Base-by-base conservation (phyloP, 2,888 invertebrate species). In the Campaea margaritaria region DNA sequence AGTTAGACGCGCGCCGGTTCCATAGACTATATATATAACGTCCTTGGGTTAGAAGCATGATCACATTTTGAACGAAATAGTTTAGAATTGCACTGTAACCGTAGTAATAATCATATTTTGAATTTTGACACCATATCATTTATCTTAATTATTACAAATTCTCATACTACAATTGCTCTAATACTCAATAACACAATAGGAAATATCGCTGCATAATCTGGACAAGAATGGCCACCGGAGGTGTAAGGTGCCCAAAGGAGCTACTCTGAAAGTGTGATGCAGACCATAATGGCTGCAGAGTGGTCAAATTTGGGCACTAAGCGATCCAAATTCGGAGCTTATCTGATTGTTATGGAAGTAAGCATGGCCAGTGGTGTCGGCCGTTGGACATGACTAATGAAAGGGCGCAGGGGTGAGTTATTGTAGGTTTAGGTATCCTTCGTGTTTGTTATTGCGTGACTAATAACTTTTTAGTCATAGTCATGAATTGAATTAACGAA, bases 271-370 rank as follows among this genome's bases (percentile, higher is more conserved):
- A 61, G 68, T 67, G 68, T 69, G 67, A 68, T 61, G 57, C 49
- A 27, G 16, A 44, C 68, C 58, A 53, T 63, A 53, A 58, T 39
- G 59, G 68, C 48, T 41, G 28, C 39, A 15, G 7, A 52, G 41
- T 44, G 45, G 41, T 36, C 67, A 65, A 62, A 58, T 62, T 69
- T 67, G 44, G 67, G 64, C 15, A 28, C 45, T 47, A 47, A 61
- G 43, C 51, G 53, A 41, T 9, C 67, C 67, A 65, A 62, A 62
- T 69, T 67, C 42, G 65, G 64, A 12, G 13, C 53, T 53, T 52
- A 65, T 69, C 62, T 60, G 60, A 67, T 69, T 69, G 67, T 67
- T 67, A 65, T 61, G 47, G 64, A 16, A 55, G 46, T 52, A 38
- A 46, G 58, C 51, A 42, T 41, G 31, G 14, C 45, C 34, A n/a